Percentiles rank a stretch among this genome's conserved stretches.
phyloP scores from a whole-genome alignment of 2,113 vertebrate genomes.

The Pseudorhombus dupliciocellatus region DNA sequence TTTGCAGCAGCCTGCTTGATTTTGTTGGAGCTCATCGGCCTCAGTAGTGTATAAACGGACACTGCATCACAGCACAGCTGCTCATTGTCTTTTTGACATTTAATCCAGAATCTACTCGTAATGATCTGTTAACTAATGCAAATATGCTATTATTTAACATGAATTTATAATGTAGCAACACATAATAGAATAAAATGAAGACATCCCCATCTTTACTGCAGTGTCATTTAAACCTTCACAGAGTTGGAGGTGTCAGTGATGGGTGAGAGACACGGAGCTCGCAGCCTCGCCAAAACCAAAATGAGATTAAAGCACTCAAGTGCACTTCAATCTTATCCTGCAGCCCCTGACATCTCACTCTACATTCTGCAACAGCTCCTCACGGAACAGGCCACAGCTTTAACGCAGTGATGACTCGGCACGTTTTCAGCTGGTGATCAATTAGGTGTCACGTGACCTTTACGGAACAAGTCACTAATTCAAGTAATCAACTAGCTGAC shows the following conservation, averaged over 20 bases:
- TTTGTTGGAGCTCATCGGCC: constrained; percentile 19
- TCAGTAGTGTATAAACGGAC: background rate
- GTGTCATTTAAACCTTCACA: background rate
- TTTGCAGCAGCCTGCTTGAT: constrained; percentile 5
- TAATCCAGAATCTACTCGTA: background rate
- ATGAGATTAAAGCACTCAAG: constrained; percentile 30
- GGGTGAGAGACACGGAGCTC: background rate
- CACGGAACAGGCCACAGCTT: background rate
- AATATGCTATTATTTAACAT: background rate
- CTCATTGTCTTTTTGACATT: background rate
- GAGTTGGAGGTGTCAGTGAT: constrained; percentile 6
- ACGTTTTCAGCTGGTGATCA: background rate
- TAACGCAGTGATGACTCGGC: background rate
- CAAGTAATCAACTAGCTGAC: background rate
- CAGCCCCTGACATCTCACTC: constrained; percentile 14
- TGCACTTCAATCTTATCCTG: constrained; percentile 10
- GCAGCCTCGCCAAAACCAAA: constrained; percentile 1
- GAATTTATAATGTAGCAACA: background rate
- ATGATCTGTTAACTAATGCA: background rate
- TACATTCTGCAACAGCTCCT: background rate
- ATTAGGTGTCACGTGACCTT: background rate
- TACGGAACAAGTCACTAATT: background rate
- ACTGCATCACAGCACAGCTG: background rate
- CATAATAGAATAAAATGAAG: background rate
- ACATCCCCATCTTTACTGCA: background rate